Percentiles rank a stretch among this genome's conserved stretches.
Conservation (phyloP, 1,140 invertebrate species). For the Solenopsis invicta region DNA sequence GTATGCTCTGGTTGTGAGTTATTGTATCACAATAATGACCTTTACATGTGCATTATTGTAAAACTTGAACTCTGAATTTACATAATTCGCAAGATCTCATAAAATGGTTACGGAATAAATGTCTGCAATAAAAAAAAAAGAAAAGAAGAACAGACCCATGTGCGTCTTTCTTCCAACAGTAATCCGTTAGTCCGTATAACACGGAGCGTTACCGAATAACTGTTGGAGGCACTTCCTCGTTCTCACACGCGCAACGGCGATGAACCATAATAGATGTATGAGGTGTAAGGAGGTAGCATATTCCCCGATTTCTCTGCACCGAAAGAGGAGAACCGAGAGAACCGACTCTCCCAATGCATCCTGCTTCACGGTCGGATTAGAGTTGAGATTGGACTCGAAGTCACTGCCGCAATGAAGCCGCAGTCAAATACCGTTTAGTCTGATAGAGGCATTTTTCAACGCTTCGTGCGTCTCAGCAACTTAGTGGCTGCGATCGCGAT, state of each 20-base stretch:
- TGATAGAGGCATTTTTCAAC: constrained; percentile 77
- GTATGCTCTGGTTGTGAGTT: neutral
- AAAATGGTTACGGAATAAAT: neutral
- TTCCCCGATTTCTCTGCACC: constrained; percentile 63
- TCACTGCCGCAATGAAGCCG: constrained; percentile 55
- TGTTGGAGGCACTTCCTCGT: constrained; percentile 58
- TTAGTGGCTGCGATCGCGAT: neutral
- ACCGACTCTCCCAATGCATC: constrained; percentile 58
- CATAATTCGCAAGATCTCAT: constrained; percentile 10
- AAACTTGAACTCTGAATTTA: neutral
- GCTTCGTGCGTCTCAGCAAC: constrained; percentile 57
- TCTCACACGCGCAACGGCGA: constrained; percentile 48
- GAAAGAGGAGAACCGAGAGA: constrained; percentile 49
- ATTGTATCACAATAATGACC: neutral
- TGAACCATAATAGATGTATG: constrained; percentile 46
- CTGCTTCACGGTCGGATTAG: constrained; percentile 61
- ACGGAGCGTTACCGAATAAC: constrained; percentile 59
- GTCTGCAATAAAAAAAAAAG: neutral
- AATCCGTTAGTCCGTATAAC: constrained; percentile 39
- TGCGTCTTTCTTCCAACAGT: neutral
- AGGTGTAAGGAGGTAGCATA: constrained; percentile 7
- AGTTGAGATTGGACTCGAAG: constrained; percentile 51
- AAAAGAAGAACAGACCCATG: neutral
- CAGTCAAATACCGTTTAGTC: constrained; percentile 77
- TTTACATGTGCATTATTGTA: neutral